A percentile compares a stretch with the other conserved stretches of the same genome.
Conservation (phyloP, 1,140 invertebrate genomes). For the Lordiphosa clarofinis region DNA sequence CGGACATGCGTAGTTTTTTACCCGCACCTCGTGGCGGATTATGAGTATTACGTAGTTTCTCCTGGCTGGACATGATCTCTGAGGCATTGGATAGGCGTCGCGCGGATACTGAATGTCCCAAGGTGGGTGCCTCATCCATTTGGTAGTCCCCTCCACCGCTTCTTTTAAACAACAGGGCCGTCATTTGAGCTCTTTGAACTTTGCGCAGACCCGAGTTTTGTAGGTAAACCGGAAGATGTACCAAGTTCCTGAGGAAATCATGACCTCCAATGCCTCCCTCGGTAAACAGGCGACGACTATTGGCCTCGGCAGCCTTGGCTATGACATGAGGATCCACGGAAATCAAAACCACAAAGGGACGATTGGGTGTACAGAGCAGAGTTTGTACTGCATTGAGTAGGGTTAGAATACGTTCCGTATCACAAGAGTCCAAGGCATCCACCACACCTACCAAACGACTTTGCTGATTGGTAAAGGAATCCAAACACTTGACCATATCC, state of each 20-base stretch:
- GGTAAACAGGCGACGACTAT: conserved; percentile 90
- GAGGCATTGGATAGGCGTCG: conserved; percentile 89
- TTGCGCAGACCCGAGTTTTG: conserved; percentile 96
- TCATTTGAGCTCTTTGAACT: conserved; percentile 92
- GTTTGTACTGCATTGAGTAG: conserved; percentile 97
- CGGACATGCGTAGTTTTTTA: conserved; percentile 88
- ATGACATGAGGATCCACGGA: conserved; percentile 98
- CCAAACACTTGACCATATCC: conserved; percentile 92
- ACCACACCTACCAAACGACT: conserved; percentile 96
- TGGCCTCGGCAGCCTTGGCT: conserved; percentile 96
- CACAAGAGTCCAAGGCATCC: conserved; percentile 98
- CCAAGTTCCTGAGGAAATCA: conserved; percentile 97
- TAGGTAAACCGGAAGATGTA: conserved; percentile 98
- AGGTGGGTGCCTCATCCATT: conserved; percentile 72
- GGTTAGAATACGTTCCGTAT: conserved; percentile 96
- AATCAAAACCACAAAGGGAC: conserved; percentile 95
- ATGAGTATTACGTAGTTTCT: conserved; percentile 82
- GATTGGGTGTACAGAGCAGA: conserved; percentile 93
- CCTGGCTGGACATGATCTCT: conserved; percentile 88
- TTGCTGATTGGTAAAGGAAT: conserved; percentile 94
- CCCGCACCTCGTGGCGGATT: conserved; percentile 80
- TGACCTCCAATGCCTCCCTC: conserved; percentile 95
- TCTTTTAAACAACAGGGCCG: conserved; percentile 82
- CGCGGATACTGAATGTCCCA: conserved; percentile 84
- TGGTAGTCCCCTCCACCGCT: conserved; percentile 63